These are phyloP conservation scores for Pachydiplax longipennis DNA, from an alignment of 2,888 invertebrate species.

Conservation along the genomic window DNA sequence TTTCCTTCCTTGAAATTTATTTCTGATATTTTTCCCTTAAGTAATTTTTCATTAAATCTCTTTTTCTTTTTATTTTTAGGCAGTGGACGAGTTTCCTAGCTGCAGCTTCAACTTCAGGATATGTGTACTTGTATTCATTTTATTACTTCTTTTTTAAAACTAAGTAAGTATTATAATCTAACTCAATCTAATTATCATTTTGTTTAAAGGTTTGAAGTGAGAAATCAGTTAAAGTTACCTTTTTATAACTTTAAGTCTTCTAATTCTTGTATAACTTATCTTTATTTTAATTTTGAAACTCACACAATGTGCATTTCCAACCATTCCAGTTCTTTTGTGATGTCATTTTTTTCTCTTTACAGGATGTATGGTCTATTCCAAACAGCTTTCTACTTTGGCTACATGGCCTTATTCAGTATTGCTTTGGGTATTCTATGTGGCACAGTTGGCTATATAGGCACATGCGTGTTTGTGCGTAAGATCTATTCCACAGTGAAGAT, in stretches of 20 bases:
- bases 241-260: too few species aligned
- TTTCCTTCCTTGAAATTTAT: neutral
- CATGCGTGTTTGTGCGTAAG: conserved; percentile 96
- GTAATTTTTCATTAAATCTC: conserved; percentile 16
- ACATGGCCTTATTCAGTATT: conserved; percentile 98
- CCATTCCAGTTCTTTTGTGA: neutral
- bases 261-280: too few species aligned
- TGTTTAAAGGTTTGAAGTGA: too few species aligned
- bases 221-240: too few species aligned
- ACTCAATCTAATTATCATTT: neutral
- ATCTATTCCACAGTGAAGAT: conserved; percentile 99
- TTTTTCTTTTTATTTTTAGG: conserved; percentile 60
- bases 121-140: conserved; percentile 98
- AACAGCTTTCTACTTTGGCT: conserved; percentile 98
- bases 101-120: conserved; percentile 94
- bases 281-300: too few species aligned
- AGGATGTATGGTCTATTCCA: conserved; percentile 99
- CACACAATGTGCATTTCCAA: neutral
- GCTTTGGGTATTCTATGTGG: conserved; percentile 97
- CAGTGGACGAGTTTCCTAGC: conserved; percentile 99
- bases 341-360: conserved; percentile 55
- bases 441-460: conserved; percentile 94
- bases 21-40: neutral
- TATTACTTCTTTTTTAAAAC: conserved; percentile 99
- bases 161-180: conserved; percentile 72